These are phyloP conservation scores for Drosophila orosa DNA, from an alignment of 1,140 invertebrate species.

Conservation along the genomic window DNA sequence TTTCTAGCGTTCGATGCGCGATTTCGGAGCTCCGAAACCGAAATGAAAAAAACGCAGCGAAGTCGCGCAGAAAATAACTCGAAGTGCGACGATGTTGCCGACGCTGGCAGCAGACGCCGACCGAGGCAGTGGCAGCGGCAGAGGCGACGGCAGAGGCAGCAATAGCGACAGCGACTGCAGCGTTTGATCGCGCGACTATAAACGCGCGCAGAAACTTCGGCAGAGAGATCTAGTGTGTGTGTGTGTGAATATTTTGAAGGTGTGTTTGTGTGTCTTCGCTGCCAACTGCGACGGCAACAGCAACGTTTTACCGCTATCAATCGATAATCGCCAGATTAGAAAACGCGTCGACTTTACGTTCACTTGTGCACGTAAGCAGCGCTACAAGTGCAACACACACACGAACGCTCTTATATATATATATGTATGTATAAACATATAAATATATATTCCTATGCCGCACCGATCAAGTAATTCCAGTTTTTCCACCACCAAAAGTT, in stretches of 20 bases:
- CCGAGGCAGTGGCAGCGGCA: slow-evolving; percentile 22
- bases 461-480: slow-evolving; percentile 73
- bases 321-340: slow-evolving; percentile 79
- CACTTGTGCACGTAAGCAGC: slow-evolving; percentile 78
- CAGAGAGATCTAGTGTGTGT: slow-evolving; percentile 26
- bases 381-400: slow-evolving; percentile 71
- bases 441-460: slow-evolving; percentile 16
- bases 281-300: slow-evolving; percentile 27
- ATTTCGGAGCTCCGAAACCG: slow-evolving; percentile 63
- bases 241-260: slow-evolving; percentile 2
- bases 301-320: slow-evolving; percentile 67
- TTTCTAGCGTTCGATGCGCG: slow-evolving; percentile 46
- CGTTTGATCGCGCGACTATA: slow-evolving; percentile 41
- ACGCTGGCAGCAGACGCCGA: slow-evolving; percentile 21
- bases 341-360: slow-evolving; percentile 77
- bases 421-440: too few species aligned
- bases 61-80: slow-evolving; percentile 72
- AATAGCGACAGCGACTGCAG: slow-evolving; percentile 50
- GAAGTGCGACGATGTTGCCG: slow-evolving; percentile 39
- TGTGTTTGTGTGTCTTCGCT: slow-evolving; percentile 30
- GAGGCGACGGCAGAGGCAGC: slow-evolving; percentile 6
- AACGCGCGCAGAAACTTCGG: slow-evolving; percentile 32
- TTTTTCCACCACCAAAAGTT: slow-evolving; percentile 47
- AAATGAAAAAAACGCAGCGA: slow-evolving; percentile 70
- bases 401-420: background rate